phyloP scores from a whole-genome alignment of 1,140 invertebrate genomes.

The Drosophila eugracilis region DNA sequence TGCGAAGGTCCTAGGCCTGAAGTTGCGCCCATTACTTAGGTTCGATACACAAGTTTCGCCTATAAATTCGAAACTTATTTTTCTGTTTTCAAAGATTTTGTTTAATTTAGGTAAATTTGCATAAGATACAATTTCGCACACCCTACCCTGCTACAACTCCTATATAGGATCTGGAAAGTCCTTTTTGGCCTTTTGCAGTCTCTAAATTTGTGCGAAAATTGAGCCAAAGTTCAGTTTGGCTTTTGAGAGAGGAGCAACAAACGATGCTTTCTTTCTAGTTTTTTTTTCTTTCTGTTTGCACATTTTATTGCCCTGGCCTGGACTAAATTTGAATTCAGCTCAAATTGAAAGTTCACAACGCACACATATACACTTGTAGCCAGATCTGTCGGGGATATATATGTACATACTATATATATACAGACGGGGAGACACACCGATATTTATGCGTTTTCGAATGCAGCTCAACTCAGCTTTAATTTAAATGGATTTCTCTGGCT shows the following conservation, averaged over 20 bases:
- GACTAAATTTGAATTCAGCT: conserved; percentile 81
- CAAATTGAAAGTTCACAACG: conserved; percentile 79
- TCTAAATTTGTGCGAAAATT: conserved; percentile 79
- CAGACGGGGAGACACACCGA: conserved; percentile 33
- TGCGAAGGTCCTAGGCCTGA: conserved; percentile 38
- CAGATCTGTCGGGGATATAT: conserved; percentile 11
- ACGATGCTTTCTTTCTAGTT: conserved; percentile 18
- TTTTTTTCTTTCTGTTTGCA: conserved; percentile 27
- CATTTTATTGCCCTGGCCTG: conserved; percentile 72
- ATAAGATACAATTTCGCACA: conserved; percentile 76
- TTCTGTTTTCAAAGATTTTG: conserved; percentile 80
- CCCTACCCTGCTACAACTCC: too few relatives aligned
- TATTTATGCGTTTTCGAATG: conserved; percentile 82
- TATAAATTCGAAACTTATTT: conserved; percentile 77
- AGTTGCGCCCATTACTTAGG: conserved; percentile 60
- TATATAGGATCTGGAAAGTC: conserved; percentile 8
- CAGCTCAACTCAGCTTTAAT: conserved; percentile 83
- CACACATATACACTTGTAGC: conserved; percentile 43
- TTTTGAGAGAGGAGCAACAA: conserved; percentile 37
- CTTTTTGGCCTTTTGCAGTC: conserved; percentile 39
- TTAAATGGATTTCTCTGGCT: conserved; percentile 73
- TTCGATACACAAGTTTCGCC: conserved; percentile 78
- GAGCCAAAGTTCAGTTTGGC: conserved; percentile 69
- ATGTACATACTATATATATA: conserved; percentile 16
- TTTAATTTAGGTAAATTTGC: conserved; percentile 82